Base-by-base conservation (phyloP, 2,888 invertebrate genomes). In the Hipparchia semele region DNA sequence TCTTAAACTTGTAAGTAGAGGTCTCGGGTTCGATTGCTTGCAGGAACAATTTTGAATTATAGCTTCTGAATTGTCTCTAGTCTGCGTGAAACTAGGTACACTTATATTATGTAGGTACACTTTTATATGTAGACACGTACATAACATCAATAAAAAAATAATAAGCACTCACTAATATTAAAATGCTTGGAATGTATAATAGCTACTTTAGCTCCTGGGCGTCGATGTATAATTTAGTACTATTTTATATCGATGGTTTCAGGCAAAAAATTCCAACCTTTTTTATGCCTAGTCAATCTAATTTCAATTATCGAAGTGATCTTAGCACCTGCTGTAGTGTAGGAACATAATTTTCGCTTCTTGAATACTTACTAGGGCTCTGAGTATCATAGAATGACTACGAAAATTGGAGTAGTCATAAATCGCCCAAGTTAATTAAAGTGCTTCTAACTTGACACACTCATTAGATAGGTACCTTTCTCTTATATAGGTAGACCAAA, bases 261-360 rank as follows among this genome's bases (percentile, higher is more conserved):
- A 13, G n/a, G 56, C 56, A 13, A 13, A 56, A 56, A 56, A n/a
- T 2, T n/a, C 13, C 7, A 13, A 7, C n/a, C 13, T n/a, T 5
- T 4, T 54, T 6, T 2, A 13, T 56, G 13, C 56, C 54, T 23
- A 23, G 46, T 46, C 13, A 13, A n/a, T 45, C 49, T 62, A 49
- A 62, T 39, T 62, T 62, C 62, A 62, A 62, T 62, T 62, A 62
- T 46, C 49, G 62, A 49, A 62, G n/a, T 6, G 62, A 62, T 46
- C 46, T 13, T 49, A 49, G 46, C 62, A 49, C 49, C 62, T 46
- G 62, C 62, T 7, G 49, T 46, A 13, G 46, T 13, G 49, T 46
- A 13, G 13, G 46, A 49, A 49, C 13, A 8, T 46, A 62, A 62
- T 62, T 62, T 62, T 13, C 62, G 46, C n/a, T 62, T 46, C 49